phyloP scores from a whole-genome alignment of 2,888 invertebrate genomes.

The Agonopterix subpropinquella region DNA sequence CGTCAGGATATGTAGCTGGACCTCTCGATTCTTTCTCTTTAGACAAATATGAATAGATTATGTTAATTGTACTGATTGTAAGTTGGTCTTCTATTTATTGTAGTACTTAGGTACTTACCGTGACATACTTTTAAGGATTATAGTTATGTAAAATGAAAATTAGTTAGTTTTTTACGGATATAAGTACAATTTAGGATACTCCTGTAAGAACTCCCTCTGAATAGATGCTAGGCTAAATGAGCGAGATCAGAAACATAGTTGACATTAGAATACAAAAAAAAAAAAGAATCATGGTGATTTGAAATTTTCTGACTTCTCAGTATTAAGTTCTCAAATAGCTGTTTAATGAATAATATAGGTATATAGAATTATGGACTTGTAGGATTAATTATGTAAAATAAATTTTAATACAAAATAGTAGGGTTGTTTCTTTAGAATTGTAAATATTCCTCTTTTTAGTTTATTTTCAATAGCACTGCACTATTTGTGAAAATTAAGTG shows the following conservation, averaged over 20 bases:
- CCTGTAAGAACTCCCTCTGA: conserved; percentile 47
- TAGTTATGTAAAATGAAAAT: conserved; percentile 57
- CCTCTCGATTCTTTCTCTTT: conserved; percentile 45
- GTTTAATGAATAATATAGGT: conserved; percentile 47
- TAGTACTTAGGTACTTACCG: conserved; percentile 70
- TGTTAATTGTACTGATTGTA: conserved; percentile 67
- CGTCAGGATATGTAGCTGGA: conserved; percentile 69
- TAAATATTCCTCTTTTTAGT: conserved; percentile 49
- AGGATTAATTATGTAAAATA: conserved; percentile 63
- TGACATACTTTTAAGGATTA: conserved; percentile 64
- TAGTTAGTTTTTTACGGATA: conserved; percentile 49
- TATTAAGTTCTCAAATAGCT: conserved; percentile 71
- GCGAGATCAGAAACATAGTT: conserved; percentile 41
- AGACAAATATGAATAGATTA: conserved; percentile 57
- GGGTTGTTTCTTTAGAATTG: conserved; percentile 70
- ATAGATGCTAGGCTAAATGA: conserved; percentile 48
- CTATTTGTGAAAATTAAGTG: not conserved
- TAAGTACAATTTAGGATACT: conserved; percentile 70
- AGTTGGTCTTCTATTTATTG: conserved; percentile 73
- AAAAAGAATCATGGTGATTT: conserved; percentile 44
- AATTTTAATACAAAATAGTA: conserved; percentile 62
- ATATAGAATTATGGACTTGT: conserved; percentile 40
- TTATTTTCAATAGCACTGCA: conserved; percentile 7
- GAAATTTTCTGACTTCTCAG: conserved; percentile 58
- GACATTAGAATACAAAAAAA: conserved; percentile 35